Base-by-base conservation (phyloP, 1,140 invertebrate genomes). In the Drosophila kohkoa region DNA sequence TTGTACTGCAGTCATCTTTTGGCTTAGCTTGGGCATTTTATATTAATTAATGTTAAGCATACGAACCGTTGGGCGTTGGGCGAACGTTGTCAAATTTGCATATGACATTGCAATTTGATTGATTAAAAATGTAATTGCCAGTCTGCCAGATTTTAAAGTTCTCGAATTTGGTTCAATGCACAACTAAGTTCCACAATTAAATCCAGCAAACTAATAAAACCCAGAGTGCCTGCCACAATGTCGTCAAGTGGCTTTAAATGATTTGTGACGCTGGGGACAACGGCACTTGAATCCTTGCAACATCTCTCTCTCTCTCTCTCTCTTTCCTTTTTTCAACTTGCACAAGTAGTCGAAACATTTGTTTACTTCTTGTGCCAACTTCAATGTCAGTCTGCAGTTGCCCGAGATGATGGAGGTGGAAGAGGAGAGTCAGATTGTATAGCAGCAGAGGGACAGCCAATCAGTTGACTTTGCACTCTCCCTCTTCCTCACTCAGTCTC, bases 1-100 rank as follows among this genome's bases (percentile, higher is more conserved):
- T 78, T 69, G 63, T 59, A 41, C 74, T 83, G 81, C 68, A 85
- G 71, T 68, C 69, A 66, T 74, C 20, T 83, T 77, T 81, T 74
- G 74, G 77, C 82, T 88, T 82, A 80, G 83, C 55, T 52, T 20
- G 43, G 51, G 65, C 80, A 87, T 87, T 89, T 88, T 77, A 83
- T 83, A 83, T 88, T 88, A 88, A 88, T 88, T 88, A 89, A 88
- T 88, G 70, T 88, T 89, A 87, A 87, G 73, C 74, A 89, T 59
- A 71, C 67, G 59, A 51, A 11, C 32, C 67, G 52, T 43, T 63
- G 45, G 32, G 66, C 5, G 20, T 4, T 25, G 20, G 52, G 5
- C 58, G 49, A 8, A 63, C 63, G 58, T 28, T 68, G 41, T 1
- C 46, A 46, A 64, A 88, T 83, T 88, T 88, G 74, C 77, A 89